Conservation (phyloP, 2,888 invertebrate genomes). For the Trimorus sp. region DNA sequence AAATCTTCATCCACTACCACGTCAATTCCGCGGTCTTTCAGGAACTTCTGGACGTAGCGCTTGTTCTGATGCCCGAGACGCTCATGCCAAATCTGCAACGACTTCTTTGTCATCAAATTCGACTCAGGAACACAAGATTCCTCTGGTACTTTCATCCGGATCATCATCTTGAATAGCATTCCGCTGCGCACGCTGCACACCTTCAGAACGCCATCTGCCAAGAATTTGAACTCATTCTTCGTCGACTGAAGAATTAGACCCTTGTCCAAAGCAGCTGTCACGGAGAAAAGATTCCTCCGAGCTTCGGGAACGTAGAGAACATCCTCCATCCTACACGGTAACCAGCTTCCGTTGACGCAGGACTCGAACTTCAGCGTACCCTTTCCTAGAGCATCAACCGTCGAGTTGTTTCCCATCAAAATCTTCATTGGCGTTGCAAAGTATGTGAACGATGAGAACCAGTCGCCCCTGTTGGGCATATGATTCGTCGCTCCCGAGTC, state of each 20-base stretch:
- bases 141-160: conserved; percentile 12
- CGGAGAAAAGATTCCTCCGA: conserved; percentile 47
- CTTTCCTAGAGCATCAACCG: too few relatives aligned
- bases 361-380: neutral
- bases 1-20: conserved; percentile 64
- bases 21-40: conserved; percentile 68
- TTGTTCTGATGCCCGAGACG: conserved; percentile 75
- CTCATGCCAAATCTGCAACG: conserved; percentile 72
- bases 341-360: conserved; percentile 19
- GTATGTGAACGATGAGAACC: too few relatives aligned
- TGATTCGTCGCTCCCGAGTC: too few relatives aligned
- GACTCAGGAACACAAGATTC: conserved; percentile 5
- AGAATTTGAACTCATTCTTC: conserved; percentile 28
- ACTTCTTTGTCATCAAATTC: conserved; percentile 33
- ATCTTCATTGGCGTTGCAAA: too few relatives aligned
- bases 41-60: conserved; percentile 69
- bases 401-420: too few relatives aligned
- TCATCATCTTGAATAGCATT: conserved; percentile 32
- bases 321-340: conserved; percentile 35
- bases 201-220: conserved; percentile 33
- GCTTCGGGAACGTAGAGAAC: conserved; percentile 42
- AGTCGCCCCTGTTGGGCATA: too few relatives aligned
- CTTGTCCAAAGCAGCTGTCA: conserved; percentile 39
- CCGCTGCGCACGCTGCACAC: conserved; percentile 37
- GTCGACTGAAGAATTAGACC: conserved; percentile 26